Conservation (phyloP, 2,888 invertebrate genomes). For the Leucoptera coffeella region DNA sequence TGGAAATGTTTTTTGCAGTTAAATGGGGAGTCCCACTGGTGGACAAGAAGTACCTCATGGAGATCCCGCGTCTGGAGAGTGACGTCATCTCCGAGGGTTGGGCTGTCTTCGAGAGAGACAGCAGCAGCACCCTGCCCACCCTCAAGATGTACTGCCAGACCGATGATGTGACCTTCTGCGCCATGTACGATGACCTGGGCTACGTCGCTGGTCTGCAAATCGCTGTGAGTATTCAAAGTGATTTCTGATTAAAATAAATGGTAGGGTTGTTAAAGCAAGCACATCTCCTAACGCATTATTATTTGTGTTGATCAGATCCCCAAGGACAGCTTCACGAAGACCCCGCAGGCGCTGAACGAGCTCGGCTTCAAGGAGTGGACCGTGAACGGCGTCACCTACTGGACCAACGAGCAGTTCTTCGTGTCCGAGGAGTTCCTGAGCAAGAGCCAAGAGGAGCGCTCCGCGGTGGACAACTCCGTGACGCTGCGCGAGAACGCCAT, state of each 20-base stretch:
- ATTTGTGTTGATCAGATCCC: too few species aligned
- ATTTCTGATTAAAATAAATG: too few species aligned
- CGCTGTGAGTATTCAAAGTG: conserved; percentile 22
- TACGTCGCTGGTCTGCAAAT: conserved; percentile 20
- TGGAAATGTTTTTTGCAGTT: too few species aligned
- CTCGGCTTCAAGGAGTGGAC: conserved; percentile 3
- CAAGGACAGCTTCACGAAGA: background rate
- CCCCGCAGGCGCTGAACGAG: background rate
- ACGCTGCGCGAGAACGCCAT: conserved; percentile 12
- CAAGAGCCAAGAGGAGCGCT: conserved; percentile 8
- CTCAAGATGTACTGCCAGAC: conserved; percentile 16
- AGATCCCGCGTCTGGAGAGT: too few species aligned
- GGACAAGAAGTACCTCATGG: too few species aligned
- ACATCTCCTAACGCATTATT: too few species aligned
- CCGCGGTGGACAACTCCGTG: conserved; percentile 7
- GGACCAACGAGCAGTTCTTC: conserved; percentile 7
- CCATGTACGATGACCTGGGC: conserved; percentile 14
- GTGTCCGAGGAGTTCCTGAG: conserved; percentile 6
- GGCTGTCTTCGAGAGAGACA: conserved; percentile 4
- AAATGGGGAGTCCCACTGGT: too few species aligned
- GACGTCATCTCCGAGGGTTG: background rate
- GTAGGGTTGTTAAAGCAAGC: too few species aligned
- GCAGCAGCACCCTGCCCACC: conserved; percentile 9
- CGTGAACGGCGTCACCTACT: conserved; percentile 4
- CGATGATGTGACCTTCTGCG: conserved; percentile 14